These are phyloP conservation scores for Quadriops clusia DNA, from an alignment of 2,888 invertebrate genomes.

Conservation along the genomic window DNA sequence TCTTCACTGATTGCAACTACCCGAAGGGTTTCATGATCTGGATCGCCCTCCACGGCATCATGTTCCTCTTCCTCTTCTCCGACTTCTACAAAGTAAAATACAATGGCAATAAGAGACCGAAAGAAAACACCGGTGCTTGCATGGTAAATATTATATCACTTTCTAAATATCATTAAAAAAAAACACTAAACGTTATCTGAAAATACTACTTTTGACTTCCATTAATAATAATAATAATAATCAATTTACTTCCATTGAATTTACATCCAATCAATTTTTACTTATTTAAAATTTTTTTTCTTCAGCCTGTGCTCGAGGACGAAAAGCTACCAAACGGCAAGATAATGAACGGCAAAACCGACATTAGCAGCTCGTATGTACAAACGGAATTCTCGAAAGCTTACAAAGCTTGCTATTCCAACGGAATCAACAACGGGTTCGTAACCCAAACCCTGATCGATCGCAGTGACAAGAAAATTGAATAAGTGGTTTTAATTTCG, in stretches of 20 bases:
- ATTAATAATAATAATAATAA: too few species aligned
- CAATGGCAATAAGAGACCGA: slow-evolving; percentile 35
- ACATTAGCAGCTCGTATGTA: slow-evolving; percentile 36
- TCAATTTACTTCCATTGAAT: too few species aligned
- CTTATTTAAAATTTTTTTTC: too few species aligned
- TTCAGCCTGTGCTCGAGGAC: slow-evolving; percentile 54
- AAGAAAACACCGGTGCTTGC: slow-evolving; percentile 43
- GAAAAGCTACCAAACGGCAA: slow-evolving; percentile 21
- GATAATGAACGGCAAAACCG: slow-evolving; percentile 33
- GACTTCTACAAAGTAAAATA: slow-evolving; percentile 88
- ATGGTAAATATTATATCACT: slow-evolving; percentile 55
- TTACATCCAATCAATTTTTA: too few species aligned
- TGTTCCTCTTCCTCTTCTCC: slow-evolving; percentile 88
- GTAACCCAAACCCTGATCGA: slow-evolving; percentile 34
- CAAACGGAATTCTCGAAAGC: slow-evolving; percentile 44
- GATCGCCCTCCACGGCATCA: slow-evolving; percentile 88
- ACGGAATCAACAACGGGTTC: slow-evolving; percentile 50
- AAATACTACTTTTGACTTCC: too few species aligned
- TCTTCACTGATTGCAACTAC: slow-evolving; percentile 85
- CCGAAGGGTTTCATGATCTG: slow-evolving; percentile 84
- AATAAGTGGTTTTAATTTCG: slow-evolving; percentile 12
- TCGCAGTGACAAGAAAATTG: slow-evolving; percentile 20
- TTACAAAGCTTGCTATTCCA: slow-evolving; percentile 50
- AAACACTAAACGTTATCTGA: too few species aligned
- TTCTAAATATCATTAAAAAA: too few species aligned